Base-by-base conservation (phyloP, 2,797 vertebrate species). In the Menidia menidia region DNA sequence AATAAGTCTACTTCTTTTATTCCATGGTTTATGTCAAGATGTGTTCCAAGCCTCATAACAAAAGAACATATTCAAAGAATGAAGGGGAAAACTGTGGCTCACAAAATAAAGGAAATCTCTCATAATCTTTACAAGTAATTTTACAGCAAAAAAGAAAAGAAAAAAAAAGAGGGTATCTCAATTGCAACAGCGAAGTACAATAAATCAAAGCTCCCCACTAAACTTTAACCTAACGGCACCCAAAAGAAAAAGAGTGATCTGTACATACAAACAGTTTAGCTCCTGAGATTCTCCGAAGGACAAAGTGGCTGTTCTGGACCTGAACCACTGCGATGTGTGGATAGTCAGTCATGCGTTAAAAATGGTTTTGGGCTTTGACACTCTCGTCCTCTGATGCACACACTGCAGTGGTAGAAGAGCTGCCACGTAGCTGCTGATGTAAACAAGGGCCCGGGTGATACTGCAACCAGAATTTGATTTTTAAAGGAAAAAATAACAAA, bases 41-140 rank as follows among this genome's bases (percentile, higher is more conserved):
- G 88, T 80, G 83, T 82, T 89, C 88, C 81, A 88, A 78, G 84
- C 78, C 76, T 82, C 85, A 87, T 87, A 90, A 88, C 75, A 91
- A 91, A 90, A 86, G 68, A 83, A 76, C 31, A 74, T 81, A 63
- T 90, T 85, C 69, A 77, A 86, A 83, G 83, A 78, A 86, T 68
- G 60, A 81, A 88, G 68, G 64, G 75, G 73, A 47, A 82, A 78
- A 72, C 39, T 9, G 83, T 90, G 90, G 87, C 88, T 92, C 92
- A 90, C 90, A 93, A 94, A 93, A 94, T 93, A 94, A 93, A 93
- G 82, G 86, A 86, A 84, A 88, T 92, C 88, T 92, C 85, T 93
- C 89, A 90, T 92, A 86, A 75, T 92, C 85, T 83, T 90, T 90
- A 93, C 91, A 93, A 90, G 83, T 89, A 85, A 87, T 90, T 81